phyloP scores from a whole-genome alignment of 2,113 vertebrate genomes.

The Copsychus sechellarum region DNA sequence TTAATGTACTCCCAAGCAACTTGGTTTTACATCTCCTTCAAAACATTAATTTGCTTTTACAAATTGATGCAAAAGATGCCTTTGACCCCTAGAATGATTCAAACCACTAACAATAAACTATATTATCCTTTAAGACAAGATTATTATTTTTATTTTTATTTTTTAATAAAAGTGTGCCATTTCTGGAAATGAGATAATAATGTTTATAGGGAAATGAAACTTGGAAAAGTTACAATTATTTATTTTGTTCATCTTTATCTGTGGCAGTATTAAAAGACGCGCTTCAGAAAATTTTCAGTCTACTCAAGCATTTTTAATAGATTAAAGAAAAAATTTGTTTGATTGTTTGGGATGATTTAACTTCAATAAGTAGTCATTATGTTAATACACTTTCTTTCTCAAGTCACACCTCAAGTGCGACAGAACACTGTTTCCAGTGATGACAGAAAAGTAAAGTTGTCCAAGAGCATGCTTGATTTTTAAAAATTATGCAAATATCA shows the following conservation, averaged over 20 bases:
- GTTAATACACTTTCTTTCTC: neutral
- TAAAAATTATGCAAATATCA: neutral
- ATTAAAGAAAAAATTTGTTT: neutral
- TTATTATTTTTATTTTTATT: slow-evolving; percentile 41
- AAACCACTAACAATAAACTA: slow-evolving; percentile 75
- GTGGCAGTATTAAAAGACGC: neutral
- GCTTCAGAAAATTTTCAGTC: neutral
- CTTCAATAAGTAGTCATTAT: neutral
- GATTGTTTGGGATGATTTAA: neutral
- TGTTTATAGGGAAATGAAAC: neutral
- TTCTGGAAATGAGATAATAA: neutral
- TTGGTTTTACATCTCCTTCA: slow-evolving; percentile 77
- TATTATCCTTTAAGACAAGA: slow-evolving; percentile 63
- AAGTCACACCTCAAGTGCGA: neutral
- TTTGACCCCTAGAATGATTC: slow-evolving; percentile 71
- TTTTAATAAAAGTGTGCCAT: slow-evolving; percentile 31
- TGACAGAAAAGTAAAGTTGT: neutral
- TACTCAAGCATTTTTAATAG: neutral
- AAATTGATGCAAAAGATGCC: slow-evolving; percentile 71
- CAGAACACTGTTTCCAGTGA: neutral
- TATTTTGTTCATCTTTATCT: neutral
- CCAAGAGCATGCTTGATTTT: rapidly evolving
- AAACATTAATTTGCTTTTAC: slow-evolving; percentile 76
- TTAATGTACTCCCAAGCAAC: slow-evolving; percentile 75
- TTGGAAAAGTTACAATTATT: neutral